Base-by-base conservation (phyloP, 1,140 invertebrate genomes). In the Amyelois transitella region DNA sequence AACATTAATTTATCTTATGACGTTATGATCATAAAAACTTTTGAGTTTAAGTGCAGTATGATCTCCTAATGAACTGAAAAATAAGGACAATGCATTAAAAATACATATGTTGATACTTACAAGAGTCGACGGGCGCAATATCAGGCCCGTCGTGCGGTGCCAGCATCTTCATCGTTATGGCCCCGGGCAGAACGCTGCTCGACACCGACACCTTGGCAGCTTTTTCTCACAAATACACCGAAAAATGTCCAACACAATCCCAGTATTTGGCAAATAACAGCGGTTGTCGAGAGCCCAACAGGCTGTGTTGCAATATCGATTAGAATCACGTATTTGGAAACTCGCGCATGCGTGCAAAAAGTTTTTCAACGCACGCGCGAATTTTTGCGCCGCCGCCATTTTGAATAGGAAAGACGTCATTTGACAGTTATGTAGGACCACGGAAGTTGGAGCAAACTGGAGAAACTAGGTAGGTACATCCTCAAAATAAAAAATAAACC, bases 241-340 rank as follows among this genome's bases (percentile, higher is more conserved):
- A 66, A 62, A 73, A 54, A 73, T 71, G 62, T 60, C 53, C 50
- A 64, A 52, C 54, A 53, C 66, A 58, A 48, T 62, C 43, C 43
- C 58, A 25, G 58, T 52, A 58, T 62, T 64, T 55, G 43, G 45
- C 52, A 57, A 55, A 38, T 14, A 38, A 38, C 32, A 38, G 17
- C 12, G 12, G 12, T 14, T 14, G 17, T 14, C 61, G 60, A 52
- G 67, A 66, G 79, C 71, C 66, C 72, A 79, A 83, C 81, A 81
- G 79, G 74, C 81, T 82, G 65, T 21, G 72, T 58, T 85, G 78
- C 80, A 85, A 73, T 87, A 87, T 87, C 75, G 84, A 87, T 84
- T 75, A 48, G 52, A 17, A 17, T 25, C 12, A 20, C 2, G 8
- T 17, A 32, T n/a, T 7, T 20, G 48, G 18, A 50, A 22, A 55